Conservation (phyloP, 2,797 vertebrate genomes). For the Molossus molossus region DNA sequence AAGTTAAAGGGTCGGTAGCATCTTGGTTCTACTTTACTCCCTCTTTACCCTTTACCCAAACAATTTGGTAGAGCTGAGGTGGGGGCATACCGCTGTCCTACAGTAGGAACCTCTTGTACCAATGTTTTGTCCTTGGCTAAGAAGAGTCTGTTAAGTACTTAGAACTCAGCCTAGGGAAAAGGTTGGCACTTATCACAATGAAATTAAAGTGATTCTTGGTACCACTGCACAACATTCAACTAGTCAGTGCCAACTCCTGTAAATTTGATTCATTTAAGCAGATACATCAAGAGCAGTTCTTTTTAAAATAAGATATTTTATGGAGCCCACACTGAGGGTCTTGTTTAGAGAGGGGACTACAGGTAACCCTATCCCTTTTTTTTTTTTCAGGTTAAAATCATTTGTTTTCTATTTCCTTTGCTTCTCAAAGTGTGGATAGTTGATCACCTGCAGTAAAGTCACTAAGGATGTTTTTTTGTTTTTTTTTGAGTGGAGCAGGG, state of each 20-base stretch:
- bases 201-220: background rate
- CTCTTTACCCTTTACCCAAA: background rate
- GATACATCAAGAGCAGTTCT: background rate
- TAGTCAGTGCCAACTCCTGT: background rate
- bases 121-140: background rate
- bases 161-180: background rate
- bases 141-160: background rate
- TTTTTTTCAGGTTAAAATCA: background rate
- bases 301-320: background rate
- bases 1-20: background rate
- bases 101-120: background rate
- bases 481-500: background rate
- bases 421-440: background rate
- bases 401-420: conserved; percentile 12
- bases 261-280: conserved; percentile 3
- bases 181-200: background rate
- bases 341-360: background rate
- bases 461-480: background rate
- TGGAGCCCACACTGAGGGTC: background rate
- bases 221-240: background rate
- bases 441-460: background rate
- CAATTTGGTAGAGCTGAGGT: background rate
- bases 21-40: background rate
- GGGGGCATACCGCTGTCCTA: background rate
- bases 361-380: background rate